Conservation (phyloP, 2,888 invertebrate genomes). For the Empis livida region DNA sequence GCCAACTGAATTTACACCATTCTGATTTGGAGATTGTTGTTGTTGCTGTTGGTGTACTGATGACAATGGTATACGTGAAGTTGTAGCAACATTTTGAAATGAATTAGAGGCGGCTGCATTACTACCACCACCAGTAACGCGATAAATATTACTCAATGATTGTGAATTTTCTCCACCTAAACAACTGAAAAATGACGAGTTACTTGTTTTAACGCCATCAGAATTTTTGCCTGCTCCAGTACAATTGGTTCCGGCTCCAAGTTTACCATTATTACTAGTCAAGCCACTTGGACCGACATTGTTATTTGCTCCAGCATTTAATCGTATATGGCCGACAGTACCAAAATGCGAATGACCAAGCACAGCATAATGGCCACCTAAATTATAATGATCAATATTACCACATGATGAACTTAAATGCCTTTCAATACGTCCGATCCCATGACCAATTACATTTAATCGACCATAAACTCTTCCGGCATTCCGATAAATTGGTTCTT, state of each 20-base stretch:
- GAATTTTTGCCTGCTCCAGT: constrained; percentile 12
- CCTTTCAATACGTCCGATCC: constrained; percentile 44
- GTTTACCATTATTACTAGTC: neutral
- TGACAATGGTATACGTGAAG: neutral
- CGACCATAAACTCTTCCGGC: constrained; percentile 37
- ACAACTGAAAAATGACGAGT: constrained; percentile 35
- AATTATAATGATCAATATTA: constrained; percentile 40
- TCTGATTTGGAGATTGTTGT: neutral
- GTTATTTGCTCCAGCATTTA: constrained; percentile 22
- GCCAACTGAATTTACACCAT: neutral
- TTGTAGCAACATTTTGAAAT: neutral
- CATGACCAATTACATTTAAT: constrained; percentile 42
- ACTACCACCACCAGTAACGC: constrained; percentile 19
- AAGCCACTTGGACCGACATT: neutral
- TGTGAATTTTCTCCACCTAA: constrained; percentile 36
- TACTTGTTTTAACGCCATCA: constrained; percentile 30
- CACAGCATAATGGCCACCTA: constrained; percentile 36
- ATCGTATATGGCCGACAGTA: constrained; percentile 34
- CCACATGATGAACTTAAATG: constrained; percentile 54
- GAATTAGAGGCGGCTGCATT: constrained; percentile 9
- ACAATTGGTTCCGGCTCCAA: constrained; percentile 1
- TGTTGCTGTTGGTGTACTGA: neutral
- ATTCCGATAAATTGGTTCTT: constrained; percentile 35
- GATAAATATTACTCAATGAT: constrained; percentile 35
- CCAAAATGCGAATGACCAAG: constrained; percentile 36